Evolutionary conservation across 2,888 invertebrate genomes (phyloP).

Genomic region (Aspidiotus rigidus): DNA sequence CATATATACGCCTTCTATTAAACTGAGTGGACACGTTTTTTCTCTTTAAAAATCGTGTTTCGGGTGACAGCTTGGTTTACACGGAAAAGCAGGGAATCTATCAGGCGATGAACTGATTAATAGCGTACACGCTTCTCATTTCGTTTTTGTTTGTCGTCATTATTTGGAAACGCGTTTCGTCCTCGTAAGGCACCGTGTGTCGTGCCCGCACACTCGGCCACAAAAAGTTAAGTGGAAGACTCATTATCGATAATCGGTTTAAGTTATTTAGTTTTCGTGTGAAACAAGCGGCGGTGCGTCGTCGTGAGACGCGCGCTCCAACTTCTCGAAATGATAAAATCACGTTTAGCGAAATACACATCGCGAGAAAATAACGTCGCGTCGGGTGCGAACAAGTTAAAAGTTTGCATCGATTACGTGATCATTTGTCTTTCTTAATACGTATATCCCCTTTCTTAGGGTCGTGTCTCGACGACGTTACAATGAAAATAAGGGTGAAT

Average conservation of each 20-base stretch:
- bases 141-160: no score
- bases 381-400: constrained; percentile 12
- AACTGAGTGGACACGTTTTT: no score
- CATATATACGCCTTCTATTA: no score
- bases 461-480: not conserved
- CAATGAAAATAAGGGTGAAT: not conserved
- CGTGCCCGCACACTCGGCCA: not conserved
- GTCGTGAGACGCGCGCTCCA: not conserved
- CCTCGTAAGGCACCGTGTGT: not conserved
- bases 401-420: constrained; percentile 9
- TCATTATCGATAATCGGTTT: constrained; percentile 18
- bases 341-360: constrained; percentile 6
- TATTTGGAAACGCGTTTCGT: no score
- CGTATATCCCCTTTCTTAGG: no score
- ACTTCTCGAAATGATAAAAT: constrained; percentile 17
- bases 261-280: not conserved
- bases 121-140: no score
- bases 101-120: no score
- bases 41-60: no score
- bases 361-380: constrained; percentile 8
- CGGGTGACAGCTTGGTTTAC: no score
- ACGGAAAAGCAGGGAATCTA: no score
- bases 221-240: not conserved
- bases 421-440: constrained; percentile 17
- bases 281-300: not conserved